Evolutionary conservation across 2,888 invertebrate species (phyloP), one percentile per base, ranked within the genome.

Genomic region (Torymus aiolomorphi): DNA sequence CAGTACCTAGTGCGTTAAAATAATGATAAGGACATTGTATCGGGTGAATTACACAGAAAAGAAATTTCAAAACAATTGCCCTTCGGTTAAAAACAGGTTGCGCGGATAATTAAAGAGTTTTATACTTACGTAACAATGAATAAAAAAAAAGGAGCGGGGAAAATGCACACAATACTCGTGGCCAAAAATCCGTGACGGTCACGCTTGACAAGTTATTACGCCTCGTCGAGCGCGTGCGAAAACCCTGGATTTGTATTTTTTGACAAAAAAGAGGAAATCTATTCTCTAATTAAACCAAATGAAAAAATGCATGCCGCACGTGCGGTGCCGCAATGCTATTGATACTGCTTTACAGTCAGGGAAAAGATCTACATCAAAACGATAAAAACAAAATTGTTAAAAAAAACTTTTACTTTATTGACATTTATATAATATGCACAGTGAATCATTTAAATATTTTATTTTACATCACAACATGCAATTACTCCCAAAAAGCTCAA

Each of bases 191-290:
- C 59, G 71, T 71, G 54, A 63, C 72, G 13, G 63, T 51, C 16
- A 42, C 54, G 72, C 72, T 63, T 16, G 63, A 42, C 8, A 42
- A 73, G 54, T 63, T 63, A 59, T 42, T 49, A 57, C 18, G 10
- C 24, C 52, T n/a, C 20, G 10, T 42, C 54, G 57, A 12, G 14
- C 31, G 59, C 0, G 52, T 14, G 18, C 16, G 11, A 61, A 14
- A 71, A 71, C 20, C 71, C 14, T 12, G 14, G 72, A 62, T 54
- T 54, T 49, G 61, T 61, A 52, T 59, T 31, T 13, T 52, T 42
- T 12, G 14, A 72, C 71, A 72, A 72, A 72, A 61, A 24, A 62
- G 62, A 61, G 72, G 72, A 72, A 72, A 31, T 72, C n/a, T 49
- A 62, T 57, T 42, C 31, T 54, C 16, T 59, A 56, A 61, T 51